Base-by-base conservation (phyloP, 1,140 invertebrate genomes). In the Cataglyphis hispanica region DNA sequence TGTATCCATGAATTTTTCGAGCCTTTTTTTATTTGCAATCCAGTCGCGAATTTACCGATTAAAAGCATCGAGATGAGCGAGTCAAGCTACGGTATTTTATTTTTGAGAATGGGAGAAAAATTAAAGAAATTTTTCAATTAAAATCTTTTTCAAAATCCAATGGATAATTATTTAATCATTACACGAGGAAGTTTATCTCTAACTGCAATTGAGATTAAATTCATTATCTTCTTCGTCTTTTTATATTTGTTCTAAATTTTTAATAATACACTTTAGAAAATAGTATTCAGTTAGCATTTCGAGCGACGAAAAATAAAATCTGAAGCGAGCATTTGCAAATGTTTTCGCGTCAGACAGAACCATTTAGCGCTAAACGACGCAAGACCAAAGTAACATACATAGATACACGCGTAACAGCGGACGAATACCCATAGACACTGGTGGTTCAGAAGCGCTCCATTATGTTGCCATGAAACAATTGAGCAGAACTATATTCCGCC, bases 401-500 rank as follows among this genome's bases (percentile, higher is more conserved):
- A 67, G 46, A 67, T 27, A 78, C n/a, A 66, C 76, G 76, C 25
- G 60, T 40, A 80, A 80, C 43, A 69, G 53, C 67, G 67, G 46
- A 56, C 53, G 78, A 80, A 56, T 72, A 70, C 64, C 64, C 50
- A 72, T 74, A 74, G 78, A 61, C 78, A 60, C 43, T 40, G 66
- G 37, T 40, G 66, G 37, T 72, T 74, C 67, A 74, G 53, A 83
- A 83, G 67, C 53, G 67, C 78, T 83, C 72, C 78, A 83, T 83
- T 83, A 83, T 83, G 37, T 67, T 46, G 78, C 67, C 78, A 83
- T 74, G 78, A 74, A 72, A 83, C 78, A 83, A 83, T 83, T 83
- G 78, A 83, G 53, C 25, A 60, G 78, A 83, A 83, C 78, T 72
- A 74, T 83, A 74, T 27, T 83, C 43, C 67, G 78, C 37, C 78